Evolutionary conservation across 2,888 invertebrate genomes (phyloP).

Genomic region (Metallyticus violacea): DNA sequence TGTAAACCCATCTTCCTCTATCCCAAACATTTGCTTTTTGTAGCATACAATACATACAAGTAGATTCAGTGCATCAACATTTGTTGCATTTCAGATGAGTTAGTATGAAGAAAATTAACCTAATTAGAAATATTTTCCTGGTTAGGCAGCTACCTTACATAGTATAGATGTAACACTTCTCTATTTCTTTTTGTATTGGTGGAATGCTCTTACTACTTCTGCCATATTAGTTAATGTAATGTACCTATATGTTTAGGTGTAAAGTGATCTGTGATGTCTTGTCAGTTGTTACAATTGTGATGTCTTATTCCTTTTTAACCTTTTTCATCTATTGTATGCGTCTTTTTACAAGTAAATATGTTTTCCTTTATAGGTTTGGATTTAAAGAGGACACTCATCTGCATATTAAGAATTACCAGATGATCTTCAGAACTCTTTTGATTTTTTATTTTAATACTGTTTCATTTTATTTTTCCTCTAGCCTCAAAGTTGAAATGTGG

Average conservation of each 20-base stretch:
- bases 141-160: background rate
- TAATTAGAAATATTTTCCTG: background rate
- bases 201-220: background rate
- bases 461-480: background rate
- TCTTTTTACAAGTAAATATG: background rate
- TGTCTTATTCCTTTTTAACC: background rate
- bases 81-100: background rate
- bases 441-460: background rate
- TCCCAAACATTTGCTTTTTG: background rate
- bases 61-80: background rate
- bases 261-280: background rate
- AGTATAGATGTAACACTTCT: background rate
- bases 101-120: background rate
- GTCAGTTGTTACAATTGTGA: background rate
- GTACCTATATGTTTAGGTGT: background rate
- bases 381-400: background rate
- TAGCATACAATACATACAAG: background rate
- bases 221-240: background rate
- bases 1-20: background rate
- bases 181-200: background rate
- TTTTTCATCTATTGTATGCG: background rate
- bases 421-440: background rate
- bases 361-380: background rate
- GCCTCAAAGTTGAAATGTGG: background rate
- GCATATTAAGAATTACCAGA: background rate